A percentile compares a stretch with the other conserved stretches of the same genome.
These are phyloP conservation scores for Zhuqinia jingwanae DNA, from an alignment of 2,888 invertebrate species.

Conservation along the genomic window DNA sequence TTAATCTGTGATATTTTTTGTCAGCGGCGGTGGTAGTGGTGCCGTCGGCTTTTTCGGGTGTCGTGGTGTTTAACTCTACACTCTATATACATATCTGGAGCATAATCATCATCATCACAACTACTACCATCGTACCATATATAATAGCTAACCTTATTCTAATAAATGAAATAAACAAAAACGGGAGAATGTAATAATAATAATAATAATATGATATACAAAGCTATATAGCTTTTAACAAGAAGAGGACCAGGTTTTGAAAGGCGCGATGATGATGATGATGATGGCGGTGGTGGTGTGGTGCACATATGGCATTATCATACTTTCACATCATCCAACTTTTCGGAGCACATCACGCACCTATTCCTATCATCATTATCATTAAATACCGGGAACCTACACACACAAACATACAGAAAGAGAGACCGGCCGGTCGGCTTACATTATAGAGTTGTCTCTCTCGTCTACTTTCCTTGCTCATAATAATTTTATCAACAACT, in stretches of 20 bases:
- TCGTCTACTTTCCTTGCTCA: neutral
- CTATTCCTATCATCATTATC: neutral
- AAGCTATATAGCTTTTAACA: too few species aligned
- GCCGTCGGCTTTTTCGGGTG: constrained; percentile 1
- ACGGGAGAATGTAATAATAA: neutral
- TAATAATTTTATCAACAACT: constrained; percentile 10
- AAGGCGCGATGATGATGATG: neutral
- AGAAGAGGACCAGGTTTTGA: neutral
- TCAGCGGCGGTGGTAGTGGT: neutral
- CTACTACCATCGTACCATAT: too few species aligned
- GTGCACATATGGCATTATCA: constrained; percentile 27
- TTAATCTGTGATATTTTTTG: neutral
- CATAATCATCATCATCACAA: too few species aligned
- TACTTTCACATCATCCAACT: constrained; percentile 11
- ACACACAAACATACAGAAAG: neutral
- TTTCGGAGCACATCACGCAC: constrained; percentile 35
- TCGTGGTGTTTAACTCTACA: neutral
- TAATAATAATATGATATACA: neutral
- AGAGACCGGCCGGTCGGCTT: constrained; percentile 15
- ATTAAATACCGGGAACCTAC: neutral
- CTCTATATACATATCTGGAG: too few species aligned
- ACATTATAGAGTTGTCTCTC: neutral
- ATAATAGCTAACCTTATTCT: neutral
- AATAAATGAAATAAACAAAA: constrained; percentile 20
- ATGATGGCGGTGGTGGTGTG: too few species aligned